Base-by-base conservation (phyloP, 2,797 vertebrate genomes). In the Peromyscus aztecus region DNA sequence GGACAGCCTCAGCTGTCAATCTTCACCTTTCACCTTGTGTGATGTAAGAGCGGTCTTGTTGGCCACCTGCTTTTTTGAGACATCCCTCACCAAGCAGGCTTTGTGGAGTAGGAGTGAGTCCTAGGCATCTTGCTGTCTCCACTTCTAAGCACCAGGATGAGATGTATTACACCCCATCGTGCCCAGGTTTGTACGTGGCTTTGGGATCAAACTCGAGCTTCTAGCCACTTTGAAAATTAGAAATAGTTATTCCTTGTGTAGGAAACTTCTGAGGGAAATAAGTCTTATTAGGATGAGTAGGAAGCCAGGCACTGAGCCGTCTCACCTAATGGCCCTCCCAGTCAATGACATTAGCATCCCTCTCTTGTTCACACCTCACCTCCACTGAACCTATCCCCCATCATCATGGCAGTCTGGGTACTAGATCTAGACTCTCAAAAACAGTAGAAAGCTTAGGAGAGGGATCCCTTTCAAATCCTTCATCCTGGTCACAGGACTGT, bases 241-340 rank as follows among this genome's bases (percentile, higher is more conserved):
- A 0, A 19, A 11, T 31, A 83, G 24, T 63, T 23, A 81, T 83
- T 19, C 57, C 57, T 82, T 43, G 57, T 29, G n/a, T 27, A 29
- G 57, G 13, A 82, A 61, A 13, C 24, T 83, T 40, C 24, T 40
- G 24, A 43, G 57, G 14, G 14, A 63, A 34, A 43, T 2, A 63
- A 43, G 14, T 63, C 57, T 24, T 11, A 43, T 31, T 31, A 43
- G 40, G 57, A 19, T 83, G 57, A 43, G 27, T 49, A 59, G 52
- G 23, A 21, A 63, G 31, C 31, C 13, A 55, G 1, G 6, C 77
- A 34, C 29, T 9, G 16, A 21, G 7, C 61, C 0, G 0, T 24
- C 8, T 69, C 24, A 31, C 19, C 14, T 17, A 52, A 21, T 40
- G 43, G 34, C 40, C 46, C 46, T 82, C 46, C 11, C 37, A 19